Evolutionary conservation across 2,888 invertebrate genomes (phyloP).

Genomic region (Andricus quercusramuli): DNA sequence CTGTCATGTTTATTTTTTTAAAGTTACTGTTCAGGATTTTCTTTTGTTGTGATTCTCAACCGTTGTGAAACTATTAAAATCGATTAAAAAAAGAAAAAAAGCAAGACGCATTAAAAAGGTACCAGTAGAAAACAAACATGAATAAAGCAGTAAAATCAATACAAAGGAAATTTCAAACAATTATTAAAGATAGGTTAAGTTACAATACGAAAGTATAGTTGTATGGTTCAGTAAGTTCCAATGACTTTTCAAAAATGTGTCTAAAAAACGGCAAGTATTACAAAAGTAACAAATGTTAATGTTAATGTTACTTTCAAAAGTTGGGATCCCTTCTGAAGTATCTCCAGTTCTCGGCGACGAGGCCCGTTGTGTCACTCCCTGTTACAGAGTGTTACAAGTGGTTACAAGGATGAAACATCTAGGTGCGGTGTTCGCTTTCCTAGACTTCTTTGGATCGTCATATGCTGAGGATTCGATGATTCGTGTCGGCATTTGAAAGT

Average conservation of each 20-base stretch:
- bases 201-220: neutral
- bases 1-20: no score
- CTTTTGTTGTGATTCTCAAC: neutral
- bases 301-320: constrained; percentile 12
- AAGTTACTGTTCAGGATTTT: neutral
- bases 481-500: constrained; percentile 22
- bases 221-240: neutral
- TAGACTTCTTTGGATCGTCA: constrained; percentile 18
- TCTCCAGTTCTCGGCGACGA: neutral
- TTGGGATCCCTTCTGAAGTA: neutral
- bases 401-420: constrained; percentile 17
- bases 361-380: constrained; percentile 25
- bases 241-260: neutral
- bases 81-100: neutral
- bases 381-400: constrained; percentile 6
- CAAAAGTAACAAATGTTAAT: neutral
- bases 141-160: neutral
- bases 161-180: neutral
- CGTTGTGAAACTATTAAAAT: neutral
- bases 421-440: neutral
- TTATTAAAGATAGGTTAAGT: constrained; percentile 3
- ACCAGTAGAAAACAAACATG: neutral
- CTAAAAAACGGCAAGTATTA: neutral
- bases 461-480: constrained; percentile 20
- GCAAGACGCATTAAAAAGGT: neutral